phyloP scores from a whole-genome alignment of 1,140 invertebrate species.

The Uloborus diversus region DNA sequence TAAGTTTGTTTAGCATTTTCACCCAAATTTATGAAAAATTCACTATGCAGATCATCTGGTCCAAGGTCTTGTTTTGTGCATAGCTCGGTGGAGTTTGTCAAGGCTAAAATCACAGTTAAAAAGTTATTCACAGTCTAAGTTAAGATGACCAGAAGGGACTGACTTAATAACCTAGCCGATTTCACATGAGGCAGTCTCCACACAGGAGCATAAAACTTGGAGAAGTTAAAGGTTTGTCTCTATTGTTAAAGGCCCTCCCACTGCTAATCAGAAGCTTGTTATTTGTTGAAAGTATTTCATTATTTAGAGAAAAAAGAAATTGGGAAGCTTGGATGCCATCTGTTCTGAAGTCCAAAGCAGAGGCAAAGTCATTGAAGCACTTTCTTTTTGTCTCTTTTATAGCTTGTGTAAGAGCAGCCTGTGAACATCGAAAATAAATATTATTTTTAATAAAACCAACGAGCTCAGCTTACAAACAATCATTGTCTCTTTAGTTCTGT shows the following conservation, averaged over 20 bases:
- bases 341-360: neutral
- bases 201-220: slow-evolving; percentile 18
- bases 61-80: neutral
- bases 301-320: neutral
- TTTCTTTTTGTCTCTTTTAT: slow-evolving; percentile 7
- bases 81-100: slow-evolving; percentile 2
- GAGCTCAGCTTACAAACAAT: neutral
- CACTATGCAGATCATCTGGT: neutral
- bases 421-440: neutral
- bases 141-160: neutral
- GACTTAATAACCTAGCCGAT: neutral
- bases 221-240: neutral
- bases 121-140: neutral
- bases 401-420: neutral
- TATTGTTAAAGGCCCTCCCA: neutral
- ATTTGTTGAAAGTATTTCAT: neutral
- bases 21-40: neutral
- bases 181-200: neutral
- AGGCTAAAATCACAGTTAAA: neutral
- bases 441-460: neutral
- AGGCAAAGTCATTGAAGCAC: slow-evolving; percentile 13
- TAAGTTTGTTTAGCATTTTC: neutral
- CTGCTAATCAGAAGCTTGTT: neutral
- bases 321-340: neutral
- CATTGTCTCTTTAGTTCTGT: neutral